phyloP scores from a whole-genome alignment of 64 coral and sea anemone species.

The Stichodactyla helianthus region DNA sequence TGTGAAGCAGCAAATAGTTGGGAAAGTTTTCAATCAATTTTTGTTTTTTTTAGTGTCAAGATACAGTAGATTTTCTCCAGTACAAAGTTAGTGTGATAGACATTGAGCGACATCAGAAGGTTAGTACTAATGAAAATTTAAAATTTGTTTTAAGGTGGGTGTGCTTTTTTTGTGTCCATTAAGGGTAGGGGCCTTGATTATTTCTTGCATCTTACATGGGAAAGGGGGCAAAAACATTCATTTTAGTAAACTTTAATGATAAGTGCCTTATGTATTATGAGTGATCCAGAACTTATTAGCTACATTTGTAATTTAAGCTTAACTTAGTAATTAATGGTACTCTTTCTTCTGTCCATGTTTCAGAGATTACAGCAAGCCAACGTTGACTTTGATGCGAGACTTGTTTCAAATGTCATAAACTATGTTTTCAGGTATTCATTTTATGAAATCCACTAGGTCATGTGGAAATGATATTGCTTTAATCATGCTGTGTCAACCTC shows the following conservation, averaged over 20 bases:
- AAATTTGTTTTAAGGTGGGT: too few species aligned
- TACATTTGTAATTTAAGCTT: too few species aligned
- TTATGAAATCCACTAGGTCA: neutral
- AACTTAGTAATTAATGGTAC: neutral
- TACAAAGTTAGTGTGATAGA: slow-evolving; percentile 36
- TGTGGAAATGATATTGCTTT: neutral
- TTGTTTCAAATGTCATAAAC: slow-evolving; percentile 65
- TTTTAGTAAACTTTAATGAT: too few species aligned
- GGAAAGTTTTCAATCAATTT: neutral
- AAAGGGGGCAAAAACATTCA: too few species aligned
- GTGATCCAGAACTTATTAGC: too few species aligned
- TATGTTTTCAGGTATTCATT: slow-evolving; percentile 64
- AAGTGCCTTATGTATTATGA: too few species aligned
- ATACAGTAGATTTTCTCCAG: slow-evolving; percentile 52
- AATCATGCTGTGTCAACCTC: neutral
- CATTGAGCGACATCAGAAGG: slow-evolving; percentile 51
- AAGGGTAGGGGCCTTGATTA: too few species aligned
- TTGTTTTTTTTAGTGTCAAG: slow-evolving; percentile 45
- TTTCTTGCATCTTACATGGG: too few species aligned
- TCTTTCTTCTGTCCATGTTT: neutral
- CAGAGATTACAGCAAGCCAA: slow-evolving; percentile 58
- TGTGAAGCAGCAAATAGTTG: too few species aligned
- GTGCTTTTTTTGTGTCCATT: too few species aligned
- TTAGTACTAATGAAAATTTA: too few species aligned
- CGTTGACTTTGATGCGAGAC: slow-evolving; percentile 63